Evolutionary conservation across 2,888 invertebrate species (phyloP).

Genomic region (Prosapia bicincta): DNA sequence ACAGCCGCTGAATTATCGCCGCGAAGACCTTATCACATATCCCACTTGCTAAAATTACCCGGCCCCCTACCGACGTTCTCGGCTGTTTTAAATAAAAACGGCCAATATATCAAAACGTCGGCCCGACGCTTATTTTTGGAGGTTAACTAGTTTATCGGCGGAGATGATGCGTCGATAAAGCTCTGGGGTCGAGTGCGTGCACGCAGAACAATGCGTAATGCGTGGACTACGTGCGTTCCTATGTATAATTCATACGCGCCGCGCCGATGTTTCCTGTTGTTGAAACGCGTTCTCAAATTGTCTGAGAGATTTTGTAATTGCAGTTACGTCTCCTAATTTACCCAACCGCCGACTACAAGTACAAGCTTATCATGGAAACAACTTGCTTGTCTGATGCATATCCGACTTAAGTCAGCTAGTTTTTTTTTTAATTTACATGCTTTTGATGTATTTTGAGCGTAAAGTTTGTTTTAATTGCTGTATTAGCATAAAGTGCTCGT

Average conservation of each 20-base stretch:
- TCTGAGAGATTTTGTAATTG: not conserved
- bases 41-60: not conserved
- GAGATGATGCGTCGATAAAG: not conserved
- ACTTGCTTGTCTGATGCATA: not conserved
- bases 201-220: not conserved
- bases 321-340: not conserved
- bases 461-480: too few relatives aligned
- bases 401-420: too few relatives aligned
- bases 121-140: not conserved
- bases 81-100: not conserved
- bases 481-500: too few relatives aligned
- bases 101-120: not conserved
- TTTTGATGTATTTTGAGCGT: too few relatives aligned
- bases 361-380: not conserved
- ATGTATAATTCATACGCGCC: not conserved
- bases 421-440: too few relatives aligned
- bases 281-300: not conserved
- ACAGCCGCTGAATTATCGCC: not conserved
- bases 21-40: not conserved
- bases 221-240: not conserved
- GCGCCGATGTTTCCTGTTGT: not conserved
- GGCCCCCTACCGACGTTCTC: not conserved
- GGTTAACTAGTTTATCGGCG: not conserved
- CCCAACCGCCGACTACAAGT: not conserved
- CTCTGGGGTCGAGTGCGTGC: not conserved